Evolutionary conservation across 2,797 vertebrate species (phyloP).

Genomic region (Crypturellus tataupa): DNA sequence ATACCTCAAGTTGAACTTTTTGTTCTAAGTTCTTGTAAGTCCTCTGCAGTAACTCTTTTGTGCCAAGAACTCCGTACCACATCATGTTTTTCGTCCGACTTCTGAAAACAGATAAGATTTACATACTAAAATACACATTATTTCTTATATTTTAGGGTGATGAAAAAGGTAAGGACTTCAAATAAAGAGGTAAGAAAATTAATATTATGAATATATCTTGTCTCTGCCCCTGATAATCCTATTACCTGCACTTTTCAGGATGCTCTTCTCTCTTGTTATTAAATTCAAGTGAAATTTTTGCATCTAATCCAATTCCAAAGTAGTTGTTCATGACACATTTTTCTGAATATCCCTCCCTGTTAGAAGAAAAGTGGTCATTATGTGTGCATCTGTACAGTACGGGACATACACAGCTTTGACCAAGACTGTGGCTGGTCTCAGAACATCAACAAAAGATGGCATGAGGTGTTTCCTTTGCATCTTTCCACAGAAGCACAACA

Average conservation of each 20-base stretch:
- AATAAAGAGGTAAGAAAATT: not conserved
- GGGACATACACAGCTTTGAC: not conserved
- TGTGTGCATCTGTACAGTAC: not conserved
- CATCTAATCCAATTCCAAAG: slow-evolving; percentile 97
- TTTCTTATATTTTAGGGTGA: not conserved
- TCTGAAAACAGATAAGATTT: slow-evolving; percentile 78
- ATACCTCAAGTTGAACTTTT: slow-evolving; percentile 97
- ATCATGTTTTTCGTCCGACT: slow-evolving; percentile 99
- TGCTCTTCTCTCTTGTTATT: slow-evolving; percentile 98
- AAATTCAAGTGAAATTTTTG: slow-evolving; percentile 98
- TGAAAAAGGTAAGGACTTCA: not conserved
- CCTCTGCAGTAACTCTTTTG: slow-evolving; percentile 95
- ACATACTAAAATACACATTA: not conserved
- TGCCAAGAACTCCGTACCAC: slow-evolving; percentile 98
- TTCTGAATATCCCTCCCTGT: slow-evolving; percentile 96
- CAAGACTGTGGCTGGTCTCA: not conserved
- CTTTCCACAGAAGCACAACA: not conserved
- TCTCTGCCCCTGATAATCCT: not conserved
- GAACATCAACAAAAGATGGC: not conserved
- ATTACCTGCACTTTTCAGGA: slow-evolving; percentile 97
- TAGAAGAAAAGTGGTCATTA: slow-evolving; percentile 34
- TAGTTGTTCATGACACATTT: slow-evolving; percentile 99
- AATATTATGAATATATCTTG: slow-evolving; percentile 1
- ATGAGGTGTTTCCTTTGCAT: not conserved
- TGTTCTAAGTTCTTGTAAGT: slow-evolving; percentile 99